Percentiles rank a stretch among this genome's conserved stretches.
Evolutionary conservation across 2,888 invertebrate species (phyloP).

Genomic region (Heliothis peltigera): DNA sequence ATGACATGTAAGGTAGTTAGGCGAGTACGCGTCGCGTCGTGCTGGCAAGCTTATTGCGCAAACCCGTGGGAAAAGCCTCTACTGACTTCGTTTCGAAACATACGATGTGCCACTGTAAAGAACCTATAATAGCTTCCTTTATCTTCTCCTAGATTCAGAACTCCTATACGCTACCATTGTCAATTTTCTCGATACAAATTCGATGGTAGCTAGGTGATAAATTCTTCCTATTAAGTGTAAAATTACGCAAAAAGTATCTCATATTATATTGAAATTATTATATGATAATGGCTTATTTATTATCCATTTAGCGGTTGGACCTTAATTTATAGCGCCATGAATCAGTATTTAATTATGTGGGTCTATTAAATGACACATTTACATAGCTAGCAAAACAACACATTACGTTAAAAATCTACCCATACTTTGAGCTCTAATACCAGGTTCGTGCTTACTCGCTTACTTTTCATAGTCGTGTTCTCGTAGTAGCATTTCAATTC

Average conservation of each 20-base stretch:
- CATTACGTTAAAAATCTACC: not conserved
- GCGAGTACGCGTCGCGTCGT: constrained; percentile 45
- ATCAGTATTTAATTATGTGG: not conserved
- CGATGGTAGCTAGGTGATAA: not conserved
- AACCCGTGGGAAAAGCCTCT: constrained; percentile 70
- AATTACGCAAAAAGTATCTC: no score
- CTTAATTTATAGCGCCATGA: not conserved
- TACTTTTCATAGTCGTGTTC: constrained; percentile 28
- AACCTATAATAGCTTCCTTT: constrained; percentile 72
- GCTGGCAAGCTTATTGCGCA: constrained; percentile 55
- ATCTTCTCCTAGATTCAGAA: constrained; percentile 53
- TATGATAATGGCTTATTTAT: constrained; percentile 2
- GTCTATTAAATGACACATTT: not conserved
- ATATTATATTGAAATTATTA: no score
- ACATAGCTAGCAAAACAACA: not conserved
- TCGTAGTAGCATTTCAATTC: constrained; percentile 28
- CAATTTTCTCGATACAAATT: not conserved
- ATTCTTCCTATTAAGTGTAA: not conserved
- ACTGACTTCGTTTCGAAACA: constrained; percentile 64
- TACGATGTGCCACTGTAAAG: constrained; percentile 65
- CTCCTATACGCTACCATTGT: constrained; percentile 18
- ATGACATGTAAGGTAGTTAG: constrained; percentile 47
- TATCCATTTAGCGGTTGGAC: not conserved
- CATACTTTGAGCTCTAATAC: not conserved
- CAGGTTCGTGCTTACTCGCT: constrained; percentile 17